Evolutionary conservation across 2,888 invertebrate species (phyloP).

Genomic region (Ichneumon xanthorius): DNA sequence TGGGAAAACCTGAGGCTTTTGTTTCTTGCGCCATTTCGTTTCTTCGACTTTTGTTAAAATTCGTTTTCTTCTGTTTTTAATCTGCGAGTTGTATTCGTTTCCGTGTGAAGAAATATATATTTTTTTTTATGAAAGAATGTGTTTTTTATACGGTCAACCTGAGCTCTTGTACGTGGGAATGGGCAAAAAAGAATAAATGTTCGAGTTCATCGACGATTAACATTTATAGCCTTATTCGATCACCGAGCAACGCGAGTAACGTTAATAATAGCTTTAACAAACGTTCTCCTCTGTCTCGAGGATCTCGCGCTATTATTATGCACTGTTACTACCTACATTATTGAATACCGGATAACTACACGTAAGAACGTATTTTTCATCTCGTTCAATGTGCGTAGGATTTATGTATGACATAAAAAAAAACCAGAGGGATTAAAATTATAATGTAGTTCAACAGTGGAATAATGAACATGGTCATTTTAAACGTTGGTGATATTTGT

Average conservation of each 20-base stretch:
- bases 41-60: not conserved
- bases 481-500: not conserved
- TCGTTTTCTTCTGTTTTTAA: not conserved
- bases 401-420: not conserved
- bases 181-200: constrained; percentile 8
- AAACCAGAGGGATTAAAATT: constrained; percentile 3
- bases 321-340: not conserved
- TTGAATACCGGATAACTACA: constrained; percentile 3
- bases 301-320: constrained; percentile 11
- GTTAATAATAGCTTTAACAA: not conserved
- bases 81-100: not conserved
- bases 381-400: constrained; percentile 16
- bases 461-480: not conserved
- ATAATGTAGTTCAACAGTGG: not conserved
- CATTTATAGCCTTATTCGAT: constrained; percentile 37
- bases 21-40: not conserved
- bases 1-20: not conserved
- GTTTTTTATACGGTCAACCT: constrained; percentile 6
- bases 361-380: constrained; percentile 35
- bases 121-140: not conserved
- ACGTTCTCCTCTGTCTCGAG: constrained; percentile 13
- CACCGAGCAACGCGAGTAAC: constrained; percentile 18
- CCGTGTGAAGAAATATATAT: constrained; percentile 12
- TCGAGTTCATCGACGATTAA: constrained; percentile 27
- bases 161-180: constrained; percentile 1